A percentile compares a stretch with the other conserved stretches of the same genome.
Conservation (phyloP, 2,113 vertebrate species). For the Podarcis cretensis region DNA sequence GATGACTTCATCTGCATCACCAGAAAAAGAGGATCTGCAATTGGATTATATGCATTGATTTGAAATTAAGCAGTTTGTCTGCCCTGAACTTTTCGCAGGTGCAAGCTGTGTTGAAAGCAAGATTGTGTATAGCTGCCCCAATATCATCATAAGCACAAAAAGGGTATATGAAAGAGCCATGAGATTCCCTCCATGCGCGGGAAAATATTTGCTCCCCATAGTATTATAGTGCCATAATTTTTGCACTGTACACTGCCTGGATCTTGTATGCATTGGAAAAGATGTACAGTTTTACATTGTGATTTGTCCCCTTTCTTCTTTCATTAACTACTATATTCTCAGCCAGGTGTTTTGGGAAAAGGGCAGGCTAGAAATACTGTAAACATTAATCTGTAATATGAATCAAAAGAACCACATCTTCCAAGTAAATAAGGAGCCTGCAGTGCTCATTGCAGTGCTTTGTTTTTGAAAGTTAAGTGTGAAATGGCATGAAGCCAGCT, state of each 20-base stretch:
- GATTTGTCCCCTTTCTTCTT: not conserved
- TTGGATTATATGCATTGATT: too few species aligned
- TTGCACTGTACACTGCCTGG: not conserved
- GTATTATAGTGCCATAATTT: not conserved
- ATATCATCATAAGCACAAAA: too few species aligned
- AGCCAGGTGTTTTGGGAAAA: not conserved
- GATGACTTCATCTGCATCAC: too few species aligned
- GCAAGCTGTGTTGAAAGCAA: too few species aligned
- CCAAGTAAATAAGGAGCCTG: not conserved
- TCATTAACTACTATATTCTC: not conserved
- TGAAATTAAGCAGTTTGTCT: too few species aligned
- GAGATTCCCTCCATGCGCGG: not conserved
- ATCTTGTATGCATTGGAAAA: not conserved
- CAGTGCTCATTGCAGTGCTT: not conserved
- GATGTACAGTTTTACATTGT: not conserved
- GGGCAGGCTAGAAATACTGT: not conserved
- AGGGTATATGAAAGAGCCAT: not conserved
- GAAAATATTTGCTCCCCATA: not conserved
- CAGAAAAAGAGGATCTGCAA: too few species aligned
- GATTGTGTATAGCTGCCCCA: too few species aligned
- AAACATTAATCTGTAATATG: not conserved
- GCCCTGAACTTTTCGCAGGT: too few species aligned
- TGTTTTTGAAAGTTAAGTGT: not conserved
- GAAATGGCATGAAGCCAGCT: slow-evolving; percentile 25
- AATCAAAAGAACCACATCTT: not conserved